These are phyloP conservation scores for Gracilinanus agilis DNA, from an alignment of 2,113 vertebrate species.

Conservation along the genomic window DNA sequence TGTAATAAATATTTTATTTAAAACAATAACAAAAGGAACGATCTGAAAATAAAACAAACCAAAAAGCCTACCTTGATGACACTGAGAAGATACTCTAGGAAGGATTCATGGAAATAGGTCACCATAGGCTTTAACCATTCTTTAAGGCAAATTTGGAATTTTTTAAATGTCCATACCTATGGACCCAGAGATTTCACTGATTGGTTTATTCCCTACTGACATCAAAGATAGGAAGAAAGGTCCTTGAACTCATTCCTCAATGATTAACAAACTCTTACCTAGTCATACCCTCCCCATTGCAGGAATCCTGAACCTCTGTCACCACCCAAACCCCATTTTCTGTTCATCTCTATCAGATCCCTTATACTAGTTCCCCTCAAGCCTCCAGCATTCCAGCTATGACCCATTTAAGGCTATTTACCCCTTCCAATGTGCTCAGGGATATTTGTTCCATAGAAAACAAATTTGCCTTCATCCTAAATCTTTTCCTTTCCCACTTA, in stretches of 20 bases:
- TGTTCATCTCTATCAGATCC: background rate
- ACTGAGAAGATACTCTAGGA: background rate
- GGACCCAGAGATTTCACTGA: background rate
- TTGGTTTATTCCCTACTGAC: background rate
- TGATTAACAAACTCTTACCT: background rate
- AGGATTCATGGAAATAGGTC: background rate
- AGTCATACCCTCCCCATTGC: background rate
- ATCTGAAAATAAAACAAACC: background rate
- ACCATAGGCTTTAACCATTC: background rate
- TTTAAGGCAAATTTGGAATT: background rate
- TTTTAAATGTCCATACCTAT: background rate
- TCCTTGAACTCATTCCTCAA: background rate
- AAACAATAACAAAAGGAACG: background rate
- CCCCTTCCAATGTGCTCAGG: background rate
- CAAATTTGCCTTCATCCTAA: background rate
- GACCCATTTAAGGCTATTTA: background rate
- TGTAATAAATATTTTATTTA: background rate
- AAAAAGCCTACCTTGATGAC: background rate
- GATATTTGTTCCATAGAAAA: background rate
- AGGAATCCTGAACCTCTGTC: background rate
- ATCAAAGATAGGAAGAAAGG: background rate
- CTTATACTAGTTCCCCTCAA: background rate
- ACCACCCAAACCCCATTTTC: background rate
- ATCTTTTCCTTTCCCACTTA: background rate
- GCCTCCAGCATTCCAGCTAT: background rate